These are phyloP conservation scores for Paramormyrops hopkinsi DNA, from an alignment of 2,797 vertebrate genomes.

Conservation along the genomic window DNA sequence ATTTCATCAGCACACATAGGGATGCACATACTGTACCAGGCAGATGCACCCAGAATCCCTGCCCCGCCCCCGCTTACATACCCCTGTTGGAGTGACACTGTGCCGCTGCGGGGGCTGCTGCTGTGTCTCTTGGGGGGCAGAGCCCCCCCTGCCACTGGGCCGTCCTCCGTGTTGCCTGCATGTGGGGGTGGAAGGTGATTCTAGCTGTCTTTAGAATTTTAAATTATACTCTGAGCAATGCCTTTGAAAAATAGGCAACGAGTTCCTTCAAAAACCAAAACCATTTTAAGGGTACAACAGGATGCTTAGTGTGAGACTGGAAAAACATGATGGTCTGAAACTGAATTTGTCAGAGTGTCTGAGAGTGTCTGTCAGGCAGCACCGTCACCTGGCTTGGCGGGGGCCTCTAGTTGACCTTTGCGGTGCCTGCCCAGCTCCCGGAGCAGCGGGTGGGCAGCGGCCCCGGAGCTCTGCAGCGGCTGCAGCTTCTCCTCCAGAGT, in stretches of 20 bases:
- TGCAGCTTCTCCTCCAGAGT: conserved; percentile 78
- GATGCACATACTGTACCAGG: background rate
- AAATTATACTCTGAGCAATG: background rate
- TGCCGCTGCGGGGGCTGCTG: conserved; percentile 55
- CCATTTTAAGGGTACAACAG: background rate
- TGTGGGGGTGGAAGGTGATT: background rate
- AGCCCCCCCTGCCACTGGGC: conserved; percentile 39
- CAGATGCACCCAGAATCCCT: background rate
- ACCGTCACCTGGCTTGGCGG: conserved; percentile 70
- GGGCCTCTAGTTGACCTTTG: conserved; percentile 75
- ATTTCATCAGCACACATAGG: background rate
- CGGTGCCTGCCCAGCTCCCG: conserved; percentile 71
- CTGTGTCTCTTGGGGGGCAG: conserved; percentile 47
- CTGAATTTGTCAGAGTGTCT: background rate
- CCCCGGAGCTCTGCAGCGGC: conserved; percentile 69
- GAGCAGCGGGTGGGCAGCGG: conserved; percentile 60
- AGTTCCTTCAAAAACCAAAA: background rate
- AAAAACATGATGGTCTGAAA: background rate
- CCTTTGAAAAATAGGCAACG: background rate
- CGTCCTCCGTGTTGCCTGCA: conserved; percentile 65
- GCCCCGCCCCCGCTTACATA: conserved; percentile 54
- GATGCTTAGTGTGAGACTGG: background rate
- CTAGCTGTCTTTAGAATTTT: background rate
- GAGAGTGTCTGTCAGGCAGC: background rate
- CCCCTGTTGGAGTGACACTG: conserved; percentile 63